Base-by-base conservation (phyloP, 2,888 invertebrate species). In the Drosophila tanythrix region DNA sequence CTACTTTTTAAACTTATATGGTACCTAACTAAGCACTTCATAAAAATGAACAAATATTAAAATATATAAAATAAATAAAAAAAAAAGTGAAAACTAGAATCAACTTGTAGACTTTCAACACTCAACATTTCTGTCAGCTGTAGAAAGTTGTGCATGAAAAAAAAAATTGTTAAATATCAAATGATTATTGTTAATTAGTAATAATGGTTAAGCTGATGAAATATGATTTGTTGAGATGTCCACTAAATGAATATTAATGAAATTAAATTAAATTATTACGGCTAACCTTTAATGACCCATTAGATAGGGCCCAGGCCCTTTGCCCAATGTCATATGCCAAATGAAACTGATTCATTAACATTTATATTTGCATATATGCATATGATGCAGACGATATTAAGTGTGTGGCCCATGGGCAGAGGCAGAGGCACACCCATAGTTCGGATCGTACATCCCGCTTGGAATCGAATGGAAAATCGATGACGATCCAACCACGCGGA, bases 301-400 rank as follows among this genome's bases (percentile, higher is more conserved):
- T 78, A 79, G 67, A 78, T 79, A 65, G 71, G 65, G 56, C 0
- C 43, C 21, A 6, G 43, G 21, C 6, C 21, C 21, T 76, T 62
- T 77, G 78, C 76, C 50, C 73, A 76, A 75, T 68, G 68, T n/a
- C 79, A 78, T 56, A 68, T 65, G 38, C 21, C 64, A 74, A 50
- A 59, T 62, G 56, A 72, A 65, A 63, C 56, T 53, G 31, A 36
- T 68, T 78, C 72, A 78, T 78, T 72, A 80, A 78, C 72, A 78
- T 78, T 78, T 65, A 76, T 80, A 62, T 7, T 46, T 21, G 29
- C 29, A 46, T 50, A 46, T 21, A 46, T 13, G 3, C 21, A 21
- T 46, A 21, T 21, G 21, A 21, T 46, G 46, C 46, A 15, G 13
- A 18, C 18, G 15, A 18, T 11, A 15, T 67, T 2, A 15, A 36